These are phyloP conservation scores for Lithophane socia DNA, from an alignment of 2,888 invertebrate species.

Conservation along the genomic window DNA sequence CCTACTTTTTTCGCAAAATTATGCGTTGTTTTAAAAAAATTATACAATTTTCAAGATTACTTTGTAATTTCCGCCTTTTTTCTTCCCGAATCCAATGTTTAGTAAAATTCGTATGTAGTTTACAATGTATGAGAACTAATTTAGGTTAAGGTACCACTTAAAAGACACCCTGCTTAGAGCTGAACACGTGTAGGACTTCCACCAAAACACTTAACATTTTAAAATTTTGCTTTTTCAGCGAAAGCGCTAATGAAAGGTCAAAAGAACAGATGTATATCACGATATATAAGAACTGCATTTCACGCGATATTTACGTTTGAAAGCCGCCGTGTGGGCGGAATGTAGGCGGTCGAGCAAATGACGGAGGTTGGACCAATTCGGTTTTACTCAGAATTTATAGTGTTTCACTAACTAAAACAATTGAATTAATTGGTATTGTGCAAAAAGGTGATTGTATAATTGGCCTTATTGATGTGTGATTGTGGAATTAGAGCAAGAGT, in stretches of 20 bases:
- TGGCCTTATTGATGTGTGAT: too few species aligned
- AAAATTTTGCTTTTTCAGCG: too few species aligned
- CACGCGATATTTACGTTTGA: conserved; percentile 11
- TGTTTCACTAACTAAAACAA: not conserved
- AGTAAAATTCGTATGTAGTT: not conserved
- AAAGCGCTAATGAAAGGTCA: conserved; percentile 17
- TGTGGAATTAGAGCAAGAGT: too few species aligned
- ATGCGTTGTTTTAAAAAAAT: not conserved
- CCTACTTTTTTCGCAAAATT: too few species aligned
- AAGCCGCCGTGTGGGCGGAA: conserved; percentile 20
- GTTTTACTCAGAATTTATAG: not conserved
- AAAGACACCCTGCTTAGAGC: not conserved
- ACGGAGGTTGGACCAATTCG: not conserved
- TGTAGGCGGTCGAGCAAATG: not conserved
- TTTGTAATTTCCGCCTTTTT: too few species aligned
- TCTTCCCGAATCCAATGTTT: not conserved
- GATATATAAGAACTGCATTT: conserved; percentile 31
- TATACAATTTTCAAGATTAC: not conserved
- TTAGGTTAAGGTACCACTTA: not conserved
- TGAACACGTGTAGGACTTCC: not conserved
- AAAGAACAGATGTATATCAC: not conserved
- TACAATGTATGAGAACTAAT: not conserved
- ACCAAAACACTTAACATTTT: not conserved
- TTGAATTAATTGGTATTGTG: not conserved
- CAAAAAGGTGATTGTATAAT: not conserved